phyloP scores from a whole-genome alignment of 2,888 invertebrate genomes.

The Hirtodrosophila alboralis region DNA sequence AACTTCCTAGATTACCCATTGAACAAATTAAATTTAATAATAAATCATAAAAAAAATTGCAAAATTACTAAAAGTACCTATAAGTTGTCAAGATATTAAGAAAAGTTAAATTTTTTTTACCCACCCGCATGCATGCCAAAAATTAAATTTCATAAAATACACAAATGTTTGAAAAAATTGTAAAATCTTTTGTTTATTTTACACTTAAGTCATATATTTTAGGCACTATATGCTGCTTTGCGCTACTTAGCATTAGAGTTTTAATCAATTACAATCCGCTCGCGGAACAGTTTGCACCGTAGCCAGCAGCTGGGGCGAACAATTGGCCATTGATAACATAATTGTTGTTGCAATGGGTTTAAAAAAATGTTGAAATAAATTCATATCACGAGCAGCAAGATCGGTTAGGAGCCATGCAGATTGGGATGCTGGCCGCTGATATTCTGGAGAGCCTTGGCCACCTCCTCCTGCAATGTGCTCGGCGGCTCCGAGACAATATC shows the following conservation, averaged over 20 bases:
- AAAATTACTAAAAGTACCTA: no score
- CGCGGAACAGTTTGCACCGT: constrained; percentile 48
- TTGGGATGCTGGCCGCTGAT: constrained; percentile 82
- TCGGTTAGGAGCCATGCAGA: constrained; percentile 78
- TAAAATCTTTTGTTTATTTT: constrained; percentile 74
- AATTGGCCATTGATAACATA: constrained; percentile 26
- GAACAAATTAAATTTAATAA: no score
- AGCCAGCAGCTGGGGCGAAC: constrained; percentile 32
- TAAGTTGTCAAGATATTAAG: no score
- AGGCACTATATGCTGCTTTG: constrained; percentile 67
- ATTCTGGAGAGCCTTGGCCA: constrained; percentile 88
- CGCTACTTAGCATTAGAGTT: constrained; percentile 22
- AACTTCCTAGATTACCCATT: no score
- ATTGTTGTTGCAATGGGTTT: constrained; percentile 35
- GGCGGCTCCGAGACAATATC: constrained; percentile 95
- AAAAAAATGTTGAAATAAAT: constrained; percentile 58
- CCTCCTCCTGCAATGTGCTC: constrained; percentile 94
- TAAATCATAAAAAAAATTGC: no score
- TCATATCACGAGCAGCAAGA: constrained; percentile 67
- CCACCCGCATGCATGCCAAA: no score
- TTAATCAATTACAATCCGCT: constrained; percentile 33
- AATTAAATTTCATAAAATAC: neutral
- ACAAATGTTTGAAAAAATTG: constrained; percentile 57
- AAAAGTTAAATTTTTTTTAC: no score
- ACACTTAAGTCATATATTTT: constrained; percentile 63